Evolutionary conservation across 1,140 invertebrate species (phyloP).

Genomic region (Habropoda laboriosa): DNA sequence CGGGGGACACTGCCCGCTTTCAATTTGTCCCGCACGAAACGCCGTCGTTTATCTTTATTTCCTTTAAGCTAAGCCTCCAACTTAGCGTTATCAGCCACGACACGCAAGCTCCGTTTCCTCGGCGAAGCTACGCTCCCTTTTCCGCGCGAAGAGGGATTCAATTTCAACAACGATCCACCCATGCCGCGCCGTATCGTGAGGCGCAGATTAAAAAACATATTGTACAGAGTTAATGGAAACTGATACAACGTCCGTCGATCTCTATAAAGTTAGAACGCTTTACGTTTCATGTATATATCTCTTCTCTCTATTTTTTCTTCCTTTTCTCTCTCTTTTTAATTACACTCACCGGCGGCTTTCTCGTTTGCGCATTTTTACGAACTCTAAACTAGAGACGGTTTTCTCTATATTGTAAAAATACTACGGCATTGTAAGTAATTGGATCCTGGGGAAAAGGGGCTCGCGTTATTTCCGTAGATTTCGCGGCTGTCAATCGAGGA

Average conservation of each 20-base stretch:
- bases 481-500: not conserved
- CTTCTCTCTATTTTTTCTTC: too few relatives aligned
- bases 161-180: constrained; percentile 54
- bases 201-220: constrained; percentile 4
- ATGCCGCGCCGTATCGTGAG: not conserved
- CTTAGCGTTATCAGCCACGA: constrained; percentile 61
- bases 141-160: constrained; percentile 48
- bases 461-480: not conserved
- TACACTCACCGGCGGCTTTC: too few relatives aligned
- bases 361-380: not conserved
- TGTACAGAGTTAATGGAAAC: not conserved
- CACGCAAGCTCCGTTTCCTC: constrained; percentile 55
- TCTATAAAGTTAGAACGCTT: too few relatives aligned
- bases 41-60: constrained; percentile 68
- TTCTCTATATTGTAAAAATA: not conserved
- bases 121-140: constrained; percentile 29
- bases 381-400: too few relatives aligned
- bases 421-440: too few relatives aligned
- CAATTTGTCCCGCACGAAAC: constrained; percentile 63
- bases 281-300: too few relatives aligned
- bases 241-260: not conserved
- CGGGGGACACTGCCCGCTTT: constrained; percentile 38
- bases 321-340: too few relatives aligned
- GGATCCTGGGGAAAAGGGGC: not conserved
- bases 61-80: constrained; percentile 60